Conservation (phyloP, 2,113 vertebrate species). For the Poecilia latipinna region DNA sequence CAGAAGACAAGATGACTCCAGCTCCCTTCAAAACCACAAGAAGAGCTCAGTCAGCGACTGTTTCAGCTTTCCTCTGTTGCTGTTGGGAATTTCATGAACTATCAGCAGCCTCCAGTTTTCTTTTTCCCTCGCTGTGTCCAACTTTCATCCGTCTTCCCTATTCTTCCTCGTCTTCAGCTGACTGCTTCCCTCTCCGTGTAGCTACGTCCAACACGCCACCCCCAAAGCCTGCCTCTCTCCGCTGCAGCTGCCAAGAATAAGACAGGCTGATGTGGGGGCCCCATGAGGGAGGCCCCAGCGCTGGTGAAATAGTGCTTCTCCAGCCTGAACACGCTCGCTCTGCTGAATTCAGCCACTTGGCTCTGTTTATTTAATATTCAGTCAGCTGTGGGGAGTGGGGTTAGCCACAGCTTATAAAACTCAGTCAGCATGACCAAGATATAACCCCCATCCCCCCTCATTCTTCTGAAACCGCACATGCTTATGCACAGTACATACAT, state of each 20-base stretch:
- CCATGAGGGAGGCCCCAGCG: conserved; percentile 53
- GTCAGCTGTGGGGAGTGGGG: conserved; percentile 81
- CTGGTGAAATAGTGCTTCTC: conserved; percentile 54
- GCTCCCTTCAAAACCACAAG: conserved; percentile 36
- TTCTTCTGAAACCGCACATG: conserved; percentile 44
- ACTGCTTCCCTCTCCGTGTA: conserved; percentile 22
- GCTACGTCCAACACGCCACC: conserved; percentile 50
- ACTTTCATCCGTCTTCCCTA: conserved; percentile 30
- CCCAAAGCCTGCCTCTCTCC: conserved; percentile 67
- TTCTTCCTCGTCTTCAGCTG: conserved; percentile 1
- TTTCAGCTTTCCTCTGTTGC: conserved; percentile 26
- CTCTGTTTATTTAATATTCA: conserved; percentile 84
- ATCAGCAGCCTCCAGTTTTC: conserved; percentile 55
- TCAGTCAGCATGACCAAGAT: conserved; percentile 78
- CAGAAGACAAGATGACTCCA: conserved; percentile 29
- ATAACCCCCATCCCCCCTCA: conserved; percentile 50
- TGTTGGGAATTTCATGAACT: conserved; percentile 59
- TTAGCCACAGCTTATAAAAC: conserved; percentile 83
- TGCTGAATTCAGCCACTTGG: conserved; percentile 74
- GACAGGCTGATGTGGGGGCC: conserved; percentile 74
- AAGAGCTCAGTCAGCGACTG: conserved; percentile 23
- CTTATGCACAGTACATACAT: conserved; percentile 9
- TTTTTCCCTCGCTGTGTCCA: conserved; percentile 42
- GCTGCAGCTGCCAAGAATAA: conserved; percentile 82
- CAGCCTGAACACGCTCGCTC: conserved; percentile 61